phyloP scores from a whole-genome alignment of 1,140 invertebrate genomes.

The Lepidurus arcticus region DNA sequence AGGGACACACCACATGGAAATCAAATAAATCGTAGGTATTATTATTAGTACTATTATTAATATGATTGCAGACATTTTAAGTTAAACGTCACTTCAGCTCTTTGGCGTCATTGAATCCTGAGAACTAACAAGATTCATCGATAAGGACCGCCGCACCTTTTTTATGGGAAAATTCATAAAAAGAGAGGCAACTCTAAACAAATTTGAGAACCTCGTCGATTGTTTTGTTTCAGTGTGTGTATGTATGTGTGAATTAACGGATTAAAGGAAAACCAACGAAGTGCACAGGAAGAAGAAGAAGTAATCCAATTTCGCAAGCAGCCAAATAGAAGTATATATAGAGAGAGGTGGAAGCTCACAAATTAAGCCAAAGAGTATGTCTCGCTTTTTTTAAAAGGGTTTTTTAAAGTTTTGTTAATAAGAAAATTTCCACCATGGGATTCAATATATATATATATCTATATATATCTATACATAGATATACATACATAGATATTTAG shows the following conservation, averaged over 20 bases:
- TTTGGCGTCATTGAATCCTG: no score
- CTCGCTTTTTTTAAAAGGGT: no score
- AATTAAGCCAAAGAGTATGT: not conserved
- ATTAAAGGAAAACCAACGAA: not conserved
- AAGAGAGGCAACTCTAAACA: not conserved
- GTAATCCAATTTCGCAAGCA: not conserved
- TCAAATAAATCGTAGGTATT: conserved; percentile 35
- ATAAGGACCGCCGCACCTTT: conserved; percentile 5
- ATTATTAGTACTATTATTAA: conserved; percentile 26
- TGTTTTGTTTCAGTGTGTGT: not conserved
- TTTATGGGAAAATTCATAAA: not conserved
- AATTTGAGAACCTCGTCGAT: not conserved
- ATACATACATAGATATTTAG: not conserved
- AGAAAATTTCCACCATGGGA: no score
- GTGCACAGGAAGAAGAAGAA: not conserved
- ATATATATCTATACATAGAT: no score
- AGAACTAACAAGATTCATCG: not conserved
- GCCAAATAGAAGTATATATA: not conserved
- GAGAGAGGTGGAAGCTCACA: not conserved
- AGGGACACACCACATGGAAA: conserved; percentile 5
- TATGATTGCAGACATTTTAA: not conserved
- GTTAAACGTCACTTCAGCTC: not conserved
- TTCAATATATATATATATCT: no score
- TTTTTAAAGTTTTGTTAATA: no score
- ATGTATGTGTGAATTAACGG: not conserved